Conservation (phyloP, 2,888 invertebrate species). For the Nowickia ferox region DNA sequence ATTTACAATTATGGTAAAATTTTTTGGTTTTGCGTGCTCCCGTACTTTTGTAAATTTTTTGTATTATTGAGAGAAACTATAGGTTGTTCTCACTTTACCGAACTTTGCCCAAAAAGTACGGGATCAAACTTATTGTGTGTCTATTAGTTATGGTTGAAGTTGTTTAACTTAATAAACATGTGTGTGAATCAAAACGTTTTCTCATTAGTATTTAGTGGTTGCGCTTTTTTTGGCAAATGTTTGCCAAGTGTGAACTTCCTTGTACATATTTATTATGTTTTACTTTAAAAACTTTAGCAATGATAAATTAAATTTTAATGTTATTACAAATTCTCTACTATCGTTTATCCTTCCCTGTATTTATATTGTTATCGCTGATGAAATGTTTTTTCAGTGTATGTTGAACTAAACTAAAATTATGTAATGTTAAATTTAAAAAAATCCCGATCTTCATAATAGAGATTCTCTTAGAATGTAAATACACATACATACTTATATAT, state of each 20-base stretch:
- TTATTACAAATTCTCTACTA: conserved; percentile 29
- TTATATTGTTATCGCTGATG: conserved; percentile 55
- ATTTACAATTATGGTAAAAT: too few relatives aligned
- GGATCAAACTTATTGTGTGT: too few relatives aligned
- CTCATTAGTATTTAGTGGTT: too few relatives aligned
- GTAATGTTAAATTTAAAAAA: conserved; percentile 19
- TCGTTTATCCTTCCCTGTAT: conserved; percentile 56
- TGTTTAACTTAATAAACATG: too few relatives aligned
- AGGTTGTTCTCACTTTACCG: too few relatives aligned
- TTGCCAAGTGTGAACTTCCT: background rate
- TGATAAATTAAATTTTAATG: conserved; percentile 22
- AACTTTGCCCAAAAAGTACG: too few relatives aligned
- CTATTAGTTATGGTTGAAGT: too few relatives aligned
- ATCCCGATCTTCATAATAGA: conserved; percentile 49
- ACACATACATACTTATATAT: conserved; percentile 42
- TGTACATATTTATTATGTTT: conserved; percentile 4
- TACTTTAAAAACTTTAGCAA: conserved; percentile 11
- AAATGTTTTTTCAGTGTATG: conserved; percentile 8
- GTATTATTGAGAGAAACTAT: too few relatives aligned
- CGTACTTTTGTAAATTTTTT: too few relatives aligned
- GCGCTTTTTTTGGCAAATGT: too few relatives aligned
- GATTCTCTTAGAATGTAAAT: conserved; percentile 41
- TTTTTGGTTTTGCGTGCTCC: too few relatives aligned
- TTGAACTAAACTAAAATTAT: conserved; percentile 51
- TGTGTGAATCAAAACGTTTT: too few relatives aligned